Conservation (phyloP, 2,113 vertebrate species). For the Phalacrocorax brasilianus region DNA sequence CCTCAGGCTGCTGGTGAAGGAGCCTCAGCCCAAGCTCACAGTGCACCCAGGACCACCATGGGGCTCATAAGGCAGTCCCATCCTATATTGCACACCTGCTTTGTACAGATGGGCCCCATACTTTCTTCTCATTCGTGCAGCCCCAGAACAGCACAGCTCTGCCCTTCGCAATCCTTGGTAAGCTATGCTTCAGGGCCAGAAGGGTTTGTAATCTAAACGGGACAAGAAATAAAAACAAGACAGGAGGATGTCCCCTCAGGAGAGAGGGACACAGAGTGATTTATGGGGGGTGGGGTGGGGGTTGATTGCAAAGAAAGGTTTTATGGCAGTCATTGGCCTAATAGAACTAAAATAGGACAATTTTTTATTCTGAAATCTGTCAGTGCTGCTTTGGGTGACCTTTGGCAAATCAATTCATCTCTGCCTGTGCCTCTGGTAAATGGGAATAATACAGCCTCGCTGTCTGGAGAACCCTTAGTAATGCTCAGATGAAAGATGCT, state of each 20-base stretch:
- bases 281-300: not conserved
- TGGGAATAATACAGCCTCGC: not conserved
- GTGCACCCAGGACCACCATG: rapidly evolving
- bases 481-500: slow-evolving; percentile 58
- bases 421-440: slow-evolving; percentile 22
- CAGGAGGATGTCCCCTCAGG: not conserved
- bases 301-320: not conserved
- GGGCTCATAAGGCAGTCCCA: not conserved
- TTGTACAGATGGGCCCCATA: no score
- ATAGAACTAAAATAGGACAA: slow-evolving; percentile 39
- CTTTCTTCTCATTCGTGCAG: not conserved
- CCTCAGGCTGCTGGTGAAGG: not conserved
- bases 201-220: not conserved
- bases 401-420: slow-evolving; percentile 60
- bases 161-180: not conserved
- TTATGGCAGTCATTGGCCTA: slow-evolving; percentile 29
- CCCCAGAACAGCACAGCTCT: not conserved
- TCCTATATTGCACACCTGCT: not conserved
- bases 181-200: rapidly evolving
- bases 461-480: slow-evolving; percentile 36
- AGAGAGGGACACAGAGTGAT: not conserved
- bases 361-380: slow-evolving; percentile 37
- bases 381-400: slow-evolving; percentile 24
- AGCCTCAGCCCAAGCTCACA: not conserved
- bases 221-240: not conserved